phyloP scores from a whole-genome alignment of 2,113 vertebrate genomes.

The Choloepus hoffmanni region DNA sequence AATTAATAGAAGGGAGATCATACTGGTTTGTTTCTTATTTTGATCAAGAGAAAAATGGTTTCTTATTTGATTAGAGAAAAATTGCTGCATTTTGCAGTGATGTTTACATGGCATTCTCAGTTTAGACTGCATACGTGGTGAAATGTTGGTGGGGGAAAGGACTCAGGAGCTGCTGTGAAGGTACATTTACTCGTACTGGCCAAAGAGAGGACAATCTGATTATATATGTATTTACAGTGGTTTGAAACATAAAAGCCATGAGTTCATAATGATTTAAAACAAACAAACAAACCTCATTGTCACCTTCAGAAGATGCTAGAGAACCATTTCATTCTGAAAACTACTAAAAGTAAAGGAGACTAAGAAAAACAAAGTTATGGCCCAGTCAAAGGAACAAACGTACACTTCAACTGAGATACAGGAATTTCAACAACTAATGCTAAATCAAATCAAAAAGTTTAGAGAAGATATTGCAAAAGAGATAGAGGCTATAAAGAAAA shows the following conservation, averaged over 20 bases:
- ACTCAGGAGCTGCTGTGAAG: not conserved
- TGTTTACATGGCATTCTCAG: too few species aligned
- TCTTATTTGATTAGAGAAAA: not conserved
- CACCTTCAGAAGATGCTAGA: not conserved
- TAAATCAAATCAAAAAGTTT: too few species aligned
- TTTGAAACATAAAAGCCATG: not conserved
- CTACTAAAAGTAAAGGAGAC: not conserved
- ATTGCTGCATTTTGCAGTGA: slow-evolving; percentile 81
- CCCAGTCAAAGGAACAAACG: too few species aligned
- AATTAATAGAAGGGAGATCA: too few species aligned
- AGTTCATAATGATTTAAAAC: not conserved
- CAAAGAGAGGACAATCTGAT: not conserved
- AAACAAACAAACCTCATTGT: not conserved
- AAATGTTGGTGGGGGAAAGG: slow-evolving; percentile 40
- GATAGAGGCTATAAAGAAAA: too few species aligned
- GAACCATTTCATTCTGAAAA: slow-evolving; percentile 14
- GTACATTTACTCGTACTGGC: not conserved
- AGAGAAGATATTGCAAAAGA: too few species aligned
- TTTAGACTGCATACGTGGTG: slow-evolving; percentile 77
- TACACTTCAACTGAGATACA: too few species aligned
- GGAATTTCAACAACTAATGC: too few species aligned
- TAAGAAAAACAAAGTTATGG: too few species aligned
- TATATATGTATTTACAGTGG: not conserved
- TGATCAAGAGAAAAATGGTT: slow-evolving; percentile 81
- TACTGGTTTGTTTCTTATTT: slow-evolving; percentile 80